phyloP scores from a whole-genome alignment of 2,888 invertebrate species.

The Dorcus hopei region DNA sequence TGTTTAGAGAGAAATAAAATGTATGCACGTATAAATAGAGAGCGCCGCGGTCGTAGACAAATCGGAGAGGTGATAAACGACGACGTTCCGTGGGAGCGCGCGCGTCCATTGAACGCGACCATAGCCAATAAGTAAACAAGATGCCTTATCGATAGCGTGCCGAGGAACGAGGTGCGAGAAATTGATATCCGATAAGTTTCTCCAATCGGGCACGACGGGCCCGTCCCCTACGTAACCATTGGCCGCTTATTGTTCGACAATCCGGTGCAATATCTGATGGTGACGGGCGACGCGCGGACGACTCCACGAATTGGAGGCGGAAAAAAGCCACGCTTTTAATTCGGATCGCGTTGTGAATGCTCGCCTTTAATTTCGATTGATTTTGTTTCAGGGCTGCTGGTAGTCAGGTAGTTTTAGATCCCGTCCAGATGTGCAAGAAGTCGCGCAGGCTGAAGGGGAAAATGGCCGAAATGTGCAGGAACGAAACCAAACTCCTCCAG shows the following conservation, averaged over 20 bases:
- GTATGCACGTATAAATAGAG: no score
- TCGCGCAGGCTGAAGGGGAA: conserved; percentile 73
- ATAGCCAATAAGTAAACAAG: conserved; percentile 26
- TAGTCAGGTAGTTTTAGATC: conserved; percentile 84
- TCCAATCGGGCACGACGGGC: background rate
- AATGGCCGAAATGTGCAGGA: conserved; percentile 78
- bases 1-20: no score
- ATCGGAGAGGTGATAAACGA: conserved; percentile 4
- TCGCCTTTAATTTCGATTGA: background rate
- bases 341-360: background rate
- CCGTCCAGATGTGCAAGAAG: conserved; percentile 84
- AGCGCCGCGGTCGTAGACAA: conserved; percentile 1
- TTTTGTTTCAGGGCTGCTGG: conserved; percentile 65
- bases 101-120: background rate
- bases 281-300: no score
- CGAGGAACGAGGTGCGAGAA: conserved; percentile 28
- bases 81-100: background rate
- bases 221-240: conserved; percentile 1
- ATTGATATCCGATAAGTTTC: conserved; percentile 23
- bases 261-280: background rate
- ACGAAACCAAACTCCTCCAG: conserved; percentile 75
- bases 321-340: no score
- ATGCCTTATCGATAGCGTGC: conserved; percentile 27
- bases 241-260: background rate
- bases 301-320: no score